Percentiles rank a stretch among this genome's conserved stretches.
phyloP scores from a whole-genome alignment of 2,888 invertebrate species.

The Psococerastis gibbosa region DNA sequence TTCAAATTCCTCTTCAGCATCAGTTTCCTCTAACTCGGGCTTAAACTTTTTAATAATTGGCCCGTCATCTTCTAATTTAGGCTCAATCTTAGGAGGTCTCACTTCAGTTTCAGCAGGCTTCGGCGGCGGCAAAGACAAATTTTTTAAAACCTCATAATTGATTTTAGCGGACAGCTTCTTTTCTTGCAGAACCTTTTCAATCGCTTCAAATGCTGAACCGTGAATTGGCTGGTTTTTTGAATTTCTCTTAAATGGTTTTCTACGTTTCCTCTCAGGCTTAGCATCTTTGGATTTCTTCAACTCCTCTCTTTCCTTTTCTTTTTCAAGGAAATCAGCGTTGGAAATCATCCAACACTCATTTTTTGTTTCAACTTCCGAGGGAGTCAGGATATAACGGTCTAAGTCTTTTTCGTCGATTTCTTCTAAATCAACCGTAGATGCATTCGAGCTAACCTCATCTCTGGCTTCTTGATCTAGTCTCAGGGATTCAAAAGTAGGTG shows the following conservation, averaged over 20 bases:
- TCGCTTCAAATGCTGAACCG: slow-evolving; percentile 52
- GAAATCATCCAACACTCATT: slow-evolving; percentile 69
- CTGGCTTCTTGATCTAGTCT: neutral
- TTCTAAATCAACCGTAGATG: neutral
- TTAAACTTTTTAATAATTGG: neutral
- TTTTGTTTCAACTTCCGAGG: slow-evolving; percentile 64
- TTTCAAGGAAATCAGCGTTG: slow-evolving; percentile 71
- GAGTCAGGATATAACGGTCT: slow-evolving; percentile 64
- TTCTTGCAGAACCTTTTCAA: slow-evolving; percentile 89
- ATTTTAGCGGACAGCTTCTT: slow-evolving; percentile 93
- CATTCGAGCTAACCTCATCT: neutral
- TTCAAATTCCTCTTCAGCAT: slow-evolving; percentile 24
- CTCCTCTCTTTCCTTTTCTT: slow-evolving; percentile 73
- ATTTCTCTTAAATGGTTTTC: slow-evolving; percentile 40
- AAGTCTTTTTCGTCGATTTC: slow-evolving; percentile 75
- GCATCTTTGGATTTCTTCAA: slow-evolving; percentile 65
- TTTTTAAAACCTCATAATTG: slow-evolving; percentile 89
- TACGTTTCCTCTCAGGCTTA: slow-evolving; percentile 64
- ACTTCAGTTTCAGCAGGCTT: slow-evolving; percentile 16
- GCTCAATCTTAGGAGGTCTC: neutral
- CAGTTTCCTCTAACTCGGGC: slow-evolving; percentile 16
- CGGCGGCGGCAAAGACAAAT: slow-evolving; percentile 33
- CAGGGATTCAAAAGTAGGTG: slow-evolving; percentile 1
- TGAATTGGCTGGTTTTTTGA: slow-evolving; percentile 38
- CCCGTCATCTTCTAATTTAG: neutral